Evolutionary conservation across 2,113 vertebrate genomes (phyloP), one percentile per base, ranked within the genome.

Genomic region (Xiphophorus maculatus): DNA sequence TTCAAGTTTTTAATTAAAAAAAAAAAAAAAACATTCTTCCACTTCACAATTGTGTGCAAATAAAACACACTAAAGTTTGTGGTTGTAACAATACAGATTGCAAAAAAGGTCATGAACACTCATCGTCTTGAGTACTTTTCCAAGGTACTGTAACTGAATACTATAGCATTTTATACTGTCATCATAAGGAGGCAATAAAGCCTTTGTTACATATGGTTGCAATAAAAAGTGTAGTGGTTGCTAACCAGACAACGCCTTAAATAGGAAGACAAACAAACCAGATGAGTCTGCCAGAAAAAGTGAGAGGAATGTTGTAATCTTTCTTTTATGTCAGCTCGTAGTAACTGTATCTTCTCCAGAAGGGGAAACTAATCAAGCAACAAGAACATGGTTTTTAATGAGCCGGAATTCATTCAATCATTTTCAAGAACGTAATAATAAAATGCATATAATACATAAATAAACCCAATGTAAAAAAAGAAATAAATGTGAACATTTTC

Each of bases 231-330:
- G 60, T 30, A 28, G 37, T n/a, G 60, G 58, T 30, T 72, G 35
- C 60, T 63, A 63, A 63, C 60, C 17, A 44, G 14, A 73, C 27
- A 48, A 42, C 10, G 37, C 28, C 69, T 71, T 27, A 35, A 71
- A n/a, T 25, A 40, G 30, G 51, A 60, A 70, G 51, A 70, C 51
- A 70, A 70, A 28, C 32, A 58, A 58, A 58, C 51, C 22, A 35
- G 32, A 33, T 40, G 7, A 15, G 10, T 28, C 32, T 40, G 32
- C 33, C 32, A 17, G 25, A 71, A 37, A 69, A n/a, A n/a, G 25
- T 25, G 25, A n/a, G 51, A 58, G 11, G 28, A 32, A 42, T 28
- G 37, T 19, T 32, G 17, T 25, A 8, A n/a, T 15, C 14, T 1
- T 42, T 67, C 6, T 29, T 67, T 42, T 2, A 37, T 42, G 63